Evolutionary conservation across 2,888 invertebrate species (phyloP).

Genomic region (Ephialtes manifestator): DNA sequence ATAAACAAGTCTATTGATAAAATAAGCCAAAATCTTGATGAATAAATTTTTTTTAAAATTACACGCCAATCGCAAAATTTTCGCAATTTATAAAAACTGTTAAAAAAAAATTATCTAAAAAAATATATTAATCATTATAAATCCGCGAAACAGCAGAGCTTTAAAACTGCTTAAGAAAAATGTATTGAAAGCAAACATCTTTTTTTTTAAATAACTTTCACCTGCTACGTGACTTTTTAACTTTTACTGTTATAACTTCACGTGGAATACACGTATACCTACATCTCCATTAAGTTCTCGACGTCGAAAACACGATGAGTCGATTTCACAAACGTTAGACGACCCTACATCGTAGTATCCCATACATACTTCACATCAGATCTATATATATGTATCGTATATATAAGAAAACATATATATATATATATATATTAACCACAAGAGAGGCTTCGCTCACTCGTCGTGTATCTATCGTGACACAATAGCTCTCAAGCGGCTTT

Average conservation of each 20-base stretch:
- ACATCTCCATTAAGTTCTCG: conserved; percentile 35
- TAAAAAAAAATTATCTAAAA: no score
- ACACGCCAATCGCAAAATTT: no score
- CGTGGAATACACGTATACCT: background rate
- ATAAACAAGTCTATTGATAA: no score
- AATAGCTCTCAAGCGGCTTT: conserved; percentile 59
- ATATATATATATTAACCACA: conserved; percentile 7
- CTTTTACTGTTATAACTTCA: background rate
- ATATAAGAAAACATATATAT: conserved; percentile 25
- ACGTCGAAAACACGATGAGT: conserved; percentile 29
- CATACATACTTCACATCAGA: background rate
- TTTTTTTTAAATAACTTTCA: background rate
- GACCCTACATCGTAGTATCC: background rate
- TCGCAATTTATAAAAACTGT: no score
- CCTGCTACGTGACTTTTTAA: conserved; percentile 5
- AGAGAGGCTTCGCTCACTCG: conserved; percentile 22
- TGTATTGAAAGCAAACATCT: no score
- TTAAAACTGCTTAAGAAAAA: no score
- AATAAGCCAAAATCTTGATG: no score
- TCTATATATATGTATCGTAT: no score
- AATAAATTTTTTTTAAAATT: no score
- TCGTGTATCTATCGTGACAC: conserved; percentile 69
- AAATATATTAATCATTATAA: no score
- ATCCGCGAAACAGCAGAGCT: no score
- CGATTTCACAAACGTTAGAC: conserved; percentile 23